phyloP scores from a whole-genome alignment of 35 echinoderm and acorn worm genomes.

The Apostichopus japonicus region DNA sequence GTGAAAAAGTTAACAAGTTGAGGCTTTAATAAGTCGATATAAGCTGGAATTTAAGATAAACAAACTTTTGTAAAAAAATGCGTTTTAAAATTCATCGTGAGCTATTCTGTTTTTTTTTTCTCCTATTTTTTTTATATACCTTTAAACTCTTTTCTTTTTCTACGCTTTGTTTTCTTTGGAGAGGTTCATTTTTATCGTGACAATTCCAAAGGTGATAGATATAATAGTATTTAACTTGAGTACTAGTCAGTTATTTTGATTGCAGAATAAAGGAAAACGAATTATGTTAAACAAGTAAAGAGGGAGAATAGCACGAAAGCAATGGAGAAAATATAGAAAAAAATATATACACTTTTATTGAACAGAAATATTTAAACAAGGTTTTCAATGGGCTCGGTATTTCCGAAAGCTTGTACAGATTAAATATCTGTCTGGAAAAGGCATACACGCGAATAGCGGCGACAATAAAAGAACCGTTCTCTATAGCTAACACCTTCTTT shows the following conservation, averaged over 20 bases:
- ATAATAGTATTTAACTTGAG: background rate
- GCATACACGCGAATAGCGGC: slow-evolving; percentile 40
- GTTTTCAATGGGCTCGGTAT: background rate
- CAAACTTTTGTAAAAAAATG: slow-evolving; percentile 15
- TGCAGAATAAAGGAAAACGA: slow-evolving; percentile 48
- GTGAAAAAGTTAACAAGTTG: slow-evolving; percentile 27
- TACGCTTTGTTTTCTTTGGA: background rate
- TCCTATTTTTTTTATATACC: background rate
- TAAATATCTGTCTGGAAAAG: slow-evolving; percentile 6
- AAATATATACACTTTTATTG: background rate
- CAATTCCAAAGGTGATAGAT: slow-evolving; percentile 7
- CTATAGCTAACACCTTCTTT: slow-evolving; percentile 47
- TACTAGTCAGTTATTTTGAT: slow-evolving; percentile 48
- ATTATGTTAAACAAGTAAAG: slow-evolving; percentile 36
- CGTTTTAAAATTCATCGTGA: background rate
- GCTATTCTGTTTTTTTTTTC: background rate
- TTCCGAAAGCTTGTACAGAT: slow-evolving; percentile 26
- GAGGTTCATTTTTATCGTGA: background rate
- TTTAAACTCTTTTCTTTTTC: background rate
- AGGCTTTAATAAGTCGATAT: background rate
- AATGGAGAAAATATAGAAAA: background rate
- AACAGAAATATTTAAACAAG: background rate
- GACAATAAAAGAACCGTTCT: slow-evolving; percentile 32
- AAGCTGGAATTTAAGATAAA: slow-evolving; percentile 43
- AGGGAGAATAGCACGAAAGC: background rate